Base-by-base conservation (phyloP, 2,113 vertebrate genomes). In the human region DNA sequence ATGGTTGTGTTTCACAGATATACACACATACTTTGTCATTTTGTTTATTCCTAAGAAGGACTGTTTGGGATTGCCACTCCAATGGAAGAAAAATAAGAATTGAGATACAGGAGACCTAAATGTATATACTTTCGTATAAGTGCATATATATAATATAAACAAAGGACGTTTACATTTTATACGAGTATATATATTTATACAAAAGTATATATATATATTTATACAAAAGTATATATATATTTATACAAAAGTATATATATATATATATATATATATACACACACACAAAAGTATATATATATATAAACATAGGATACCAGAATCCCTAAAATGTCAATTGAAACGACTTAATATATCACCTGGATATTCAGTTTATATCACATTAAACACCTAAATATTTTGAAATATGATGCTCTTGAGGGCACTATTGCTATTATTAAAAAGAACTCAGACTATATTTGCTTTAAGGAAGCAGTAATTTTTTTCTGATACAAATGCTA, bases 401-500 rank as follows among this genome's bases (percentile, higher is more conserved):
- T 92, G 57, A 93, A 86, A 92, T 83, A 92, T 40, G 25, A 90
- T 84, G 30, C 57, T 89, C 18, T 94, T 95, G 93, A 75, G 22
- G 59, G 83, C 25, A 84, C 22, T 70, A 90, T n/a, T 30, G 1
- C 8, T 12, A 61, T 89, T 96, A 57, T 85, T 94, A 38, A 84
- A 72, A 95, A 95, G 23, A 12, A 40, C 8, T 66, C 17, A 94
- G 10, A 57, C 32, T 61, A 17, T 50, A 86, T 89, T 94, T 91
- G 8, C 35, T 50, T 43, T 82, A 52, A 84, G 88, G 55, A 57
- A 93, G 25, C 3, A 66, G 45, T 57, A 45, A 76, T 78, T 81
- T 96, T 96, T 25, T 91, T 52, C 72, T 12, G 78, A 94, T 27
- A 95, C 45, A 91, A 96, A 91, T 93, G 43, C 32, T 90, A 91